These are phyloP conservation scores for Phymatocera aterrima DNA, from an alignment of 2,888 invertebrate genomes.

Conservation along the genomic window DNA sequence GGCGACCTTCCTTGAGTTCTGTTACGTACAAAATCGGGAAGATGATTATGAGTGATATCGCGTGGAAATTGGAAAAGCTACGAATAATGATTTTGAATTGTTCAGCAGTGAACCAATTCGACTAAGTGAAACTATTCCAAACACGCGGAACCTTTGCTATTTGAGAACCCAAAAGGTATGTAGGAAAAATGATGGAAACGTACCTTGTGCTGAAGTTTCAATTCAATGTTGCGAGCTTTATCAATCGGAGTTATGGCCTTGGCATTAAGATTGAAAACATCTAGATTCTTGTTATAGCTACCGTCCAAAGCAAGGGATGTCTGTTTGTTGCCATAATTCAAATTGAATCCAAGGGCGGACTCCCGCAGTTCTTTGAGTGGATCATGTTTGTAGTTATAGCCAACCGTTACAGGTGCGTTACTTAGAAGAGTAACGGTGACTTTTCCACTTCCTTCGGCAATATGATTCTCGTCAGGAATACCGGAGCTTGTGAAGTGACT, in stretches of 20 bases:
- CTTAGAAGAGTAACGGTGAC: slow-evolving; percentile 75
- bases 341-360: slow-evolving; percentile 51
- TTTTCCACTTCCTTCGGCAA: slow-evolving; percentile 72
- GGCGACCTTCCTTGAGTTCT: too few relatives aligned
- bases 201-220: slow-evolving; percentile 69
- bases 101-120: too few relatives aligned
- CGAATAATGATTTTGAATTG: too few relatives aligned
- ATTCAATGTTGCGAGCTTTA: slow-evolving; percentile 62
- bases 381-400: slow-evolving; percentile 74
- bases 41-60: too few relatives aligned
- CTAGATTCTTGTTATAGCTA: slow-evolving; percentile 57
- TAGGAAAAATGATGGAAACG: background rate
- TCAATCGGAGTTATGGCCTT: slow-evolving; percentile 65
- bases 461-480: slow-evolving; percentile 68
- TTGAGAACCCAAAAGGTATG: too few relatives aligned
- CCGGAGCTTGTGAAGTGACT: slow-evolving; percentile 55
- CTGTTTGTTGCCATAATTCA: slow-evolving; percentile 62
- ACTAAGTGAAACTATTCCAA: too few relatives aligned
- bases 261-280: slow-evolving; percentile 57
- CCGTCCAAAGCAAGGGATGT: slow-evolving; percentile 54
- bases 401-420: slow-evolving; percentile 75
- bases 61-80: too few relatives aligned
- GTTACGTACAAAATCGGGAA: too few relatives aligned
- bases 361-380: slow-evolving; percentile 67
- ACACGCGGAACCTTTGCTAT: too few relatives aligned